Conservation (phyloP, 2,113 vertebrate species). For the Channa maculata region DNA sequence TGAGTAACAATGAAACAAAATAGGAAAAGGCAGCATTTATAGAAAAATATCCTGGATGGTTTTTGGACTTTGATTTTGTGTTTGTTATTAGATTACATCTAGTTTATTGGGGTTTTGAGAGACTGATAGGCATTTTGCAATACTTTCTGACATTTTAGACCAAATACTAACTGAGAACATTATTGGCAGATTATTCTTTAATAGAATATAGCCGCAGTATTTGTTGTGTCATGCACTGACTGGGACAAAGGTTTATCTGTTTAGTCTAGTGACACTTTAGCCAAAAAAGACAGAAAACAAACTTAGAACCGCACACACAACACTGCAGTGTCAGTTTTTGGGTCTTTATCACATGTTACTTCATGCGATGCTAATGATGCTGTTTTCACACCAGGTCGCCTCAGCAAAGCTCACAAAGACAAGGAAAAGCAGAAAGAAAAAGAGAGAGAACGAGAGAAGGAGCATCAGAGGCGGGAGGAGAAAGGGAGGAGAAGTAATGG, state of each 20-base stretch:
- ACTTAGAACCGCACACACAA: not conserved
- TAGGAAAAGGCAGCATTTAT: not conserved
- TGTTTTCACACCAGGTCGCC: conserved; percentile 75
- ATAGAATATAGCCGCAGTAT: no score
- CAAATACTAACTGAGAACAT: not conserved
- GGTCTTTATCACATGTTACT: not conserved
- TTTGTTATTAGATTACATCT: not conserved
- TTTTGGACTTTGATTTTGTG: not conserved
- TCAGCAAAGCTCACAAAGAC: conserved; percentile 84
- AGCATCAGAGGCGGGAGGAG: conserved; percentile 58
- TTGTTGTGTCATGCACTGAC: not conserved
- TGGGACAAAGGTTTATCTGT: not conserved
- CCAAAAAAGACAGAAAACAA: not conserved
- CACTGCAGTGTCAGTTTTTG: not conserved
- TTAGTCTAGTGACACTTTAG: not conserved
- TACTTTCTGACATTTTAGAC: not conserved
- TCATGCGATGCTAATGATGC: not conserved
- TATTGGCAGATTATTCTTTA: not conserved
- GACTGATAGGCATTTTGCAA: not conserved
- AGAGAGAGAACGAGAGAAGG: conserved; percentile 54
- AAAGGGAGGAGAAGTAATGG: conserved; percentile 52
- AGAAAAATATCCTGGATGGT: not conserved
- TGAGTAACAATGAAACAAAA: conserved; percentile 71
- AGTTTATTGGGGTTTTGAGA: not conserved
- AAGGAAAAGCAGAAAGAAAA: conserved; percentile 75